Conservation (phyloP, 2,797 vertebrate genomes). For the Propithecus deckenii region DNA sequence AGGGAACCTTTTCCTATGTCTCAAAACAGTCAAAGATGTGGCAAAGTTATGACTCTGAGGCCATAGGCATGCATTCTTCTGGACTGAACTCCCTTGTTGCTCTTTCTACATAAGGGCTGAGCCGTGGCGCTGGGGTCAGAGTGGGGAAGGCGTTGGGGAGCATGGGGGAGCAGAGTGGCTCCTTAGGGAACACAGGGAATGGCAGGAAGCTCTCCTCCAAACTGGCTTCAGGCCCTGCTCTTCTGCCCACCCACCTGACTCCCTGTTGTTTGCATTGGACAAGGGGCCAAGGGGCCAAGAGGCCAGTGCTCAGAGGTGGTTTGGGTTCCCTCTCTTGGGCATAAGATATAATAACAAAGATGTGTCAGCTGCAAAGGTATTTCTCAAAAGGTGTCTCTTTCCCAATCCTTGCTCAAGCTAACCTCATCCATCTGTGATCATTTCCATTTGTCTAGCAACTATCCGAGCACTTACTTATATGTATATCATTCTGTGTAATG, state of each 20-base stretch:
- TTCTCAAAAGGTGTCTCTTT: conserved; percentile 52
- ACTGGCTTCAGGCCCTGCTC: background rate
- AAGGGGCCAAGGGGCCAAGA: background rate
- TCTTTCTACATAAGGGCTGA: background rate
- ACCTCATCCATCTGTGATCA: background rate
- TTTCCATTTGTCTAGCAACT: background rate
- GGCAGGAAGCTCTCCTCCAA: background rate
- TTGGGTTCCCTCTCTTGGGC: background rate
- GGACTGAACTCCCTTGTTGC: background rate
- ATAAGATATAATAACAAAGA: background rate
- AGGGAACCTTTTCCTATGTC: background rate
- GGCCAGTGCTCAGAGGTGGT: background rate
- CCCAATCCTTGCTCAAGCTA: conserved; percentile 1
- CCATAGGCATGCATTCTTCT: background rate
- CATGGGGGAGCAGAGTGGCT: background rate
- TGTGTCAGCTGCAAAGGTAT: background rate
- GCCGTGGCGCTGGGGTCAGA: background rate
- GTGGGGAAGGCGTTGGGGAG: fast-evolving
- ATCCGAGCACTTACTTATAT: background rate
- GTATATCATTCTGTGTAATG: background rate
- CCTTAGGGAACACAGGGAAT: background rate
- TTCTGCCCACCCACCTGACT: background rate
- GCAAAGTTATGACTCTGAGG: background rate
- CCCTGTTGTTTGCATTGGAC: background rate
- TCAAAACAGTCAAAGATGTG: background rate